Evolutionary conservation across 2,113 vertebrate species (phyloP), one percentile per base, ranked within the genome.

Genomic region (Ptyas mucosa): DNA sequence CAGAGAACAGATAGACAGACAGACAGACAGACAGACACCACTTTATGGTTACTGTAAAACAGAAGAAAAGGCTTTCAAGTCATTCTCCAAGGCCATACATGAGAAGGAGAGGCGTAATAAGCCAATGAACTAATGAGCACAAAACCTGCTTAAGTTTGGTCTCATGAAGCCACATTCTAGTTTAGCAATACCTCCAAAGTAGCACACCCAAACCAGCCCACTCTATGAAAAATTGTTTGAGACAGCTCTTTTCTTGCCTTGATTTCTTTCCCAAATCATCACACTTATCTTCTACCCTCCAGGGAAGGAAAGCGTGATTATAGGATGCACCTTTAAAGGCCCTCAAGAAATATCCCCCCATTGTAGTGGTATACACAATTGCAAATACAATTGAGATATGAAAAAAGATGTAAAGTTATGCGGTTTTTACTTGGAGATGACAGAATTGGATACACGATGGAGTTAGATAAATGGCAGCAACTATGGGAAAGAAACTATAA

Each of bases 241-340:
- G 90, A 11, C 81, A 91, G 39, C 53, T 49, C 53, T 91, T 34
- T 29, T 57, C 81, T 57, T 58, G 39, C 53, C 29, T 6, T 57
- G 11, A 14, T 91, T 90, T 91, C 85, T 86, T 75, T 90, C 14
- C 5, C 29, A 69, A 69, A 2, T 29, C 5, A 18, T 15, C 64
- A 69, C 14, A 34, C 11, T 69, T 69, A 46, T 93, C 11, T 69
- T 26, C n/a, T 52, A 24, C 8, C 49, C 86, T 81, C 88, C 87
- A 89, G 54, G 54, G 53, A 49, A 24, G 57, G 23, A 43, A 46
- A 86, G 43, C 89, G 61, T 90, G 94, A 7, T 75, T 88, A 90
- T 34, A 89, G 75, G 75, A 89, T 46, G 87, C 14, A 81, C 92
- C 90, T 94, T 94, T n/a, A 93, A n/a, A 94, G 94, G 69, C 61